A percentile compares a stretch with the other conserved stretches of the same genome.
These are phyloP conservation scores for Cynopterus sphinx DNA, from an alignment of 2,797 vertebrate species.

Conservation along the genomic window DNA sequence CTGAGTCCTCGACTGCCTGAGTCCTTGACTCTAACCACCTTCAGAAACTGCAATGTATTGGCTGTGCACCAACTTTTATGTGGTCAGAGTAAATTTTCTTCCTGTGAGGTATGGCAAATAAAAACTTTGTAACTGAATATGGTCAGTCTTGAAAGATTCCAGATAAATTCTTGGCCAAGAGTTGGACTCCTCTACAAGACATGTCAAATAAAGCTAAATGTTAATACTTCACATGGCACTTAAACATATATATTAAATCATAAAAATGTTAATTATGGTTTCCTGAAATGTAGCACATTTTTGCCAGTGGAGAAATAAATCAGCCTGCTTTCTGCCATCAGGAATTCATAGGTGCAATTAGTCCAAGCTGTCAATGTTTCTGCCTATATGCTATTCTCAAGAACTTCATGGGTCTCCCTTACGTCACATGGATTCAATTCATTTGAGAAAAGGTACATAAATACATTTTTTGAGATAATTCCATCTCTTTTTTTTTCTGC, in stretches of 20 bases:
- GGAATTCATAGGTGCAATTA: neutral
- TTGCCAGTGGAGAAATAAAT: neutral
- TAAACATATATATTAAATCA: neutral
- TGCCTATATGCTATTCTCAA: neutral
- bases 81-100: neutral
- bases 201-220: neutral
- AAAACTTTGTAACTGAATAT: neutral
- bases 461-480: neutral
- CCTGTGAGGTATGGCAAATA: neutral
- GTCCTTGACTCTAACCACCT: neutral
- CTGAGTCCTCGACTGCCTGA: neutral
- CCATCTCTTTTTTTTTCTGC: neutral
- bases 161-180: neutral
- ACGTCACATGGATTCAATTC: neutral
- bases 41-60: neutral
- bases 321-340: neutral
- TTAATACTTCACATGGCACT: neutral
- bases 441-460: neutral
- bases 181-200: neutral
- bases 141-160: neutral
- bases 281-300: neutral
- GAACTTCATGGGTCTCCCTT: neutral
- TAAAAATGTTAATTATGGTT: neutral
- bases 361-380: neutral
- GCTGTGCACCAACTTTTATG: neutral